These are phyloP conservation scores for Lucilia cuprina DNA, from an alignment of 1,140 invertebrate species.

Conservation along the genomic window DNA sequence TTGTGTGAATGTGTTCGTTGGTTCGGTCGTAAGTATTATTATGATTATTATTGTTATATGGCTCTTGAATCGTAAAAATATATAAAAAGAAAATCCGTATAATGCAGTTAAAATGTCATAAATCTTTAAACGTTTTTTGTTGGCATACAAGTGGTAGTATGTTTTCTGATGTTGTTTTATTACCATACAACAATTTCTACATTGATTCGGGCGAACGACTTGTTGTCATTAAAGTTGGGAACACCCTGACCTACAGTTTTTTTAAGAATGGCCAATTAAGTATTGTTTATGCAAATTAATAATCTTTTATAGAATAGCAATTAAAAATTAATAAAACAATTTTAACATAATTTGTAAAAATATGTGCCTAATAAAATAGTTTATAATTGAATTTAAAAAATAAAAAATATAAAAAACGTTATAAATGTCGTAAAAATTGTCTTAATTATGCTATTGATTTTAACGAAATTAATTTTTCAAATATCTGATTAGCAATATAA, in stretches of 20 bases:
- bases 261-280: not conserved
- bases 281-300: not conserved
- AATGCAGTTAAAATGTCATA: slow-evolving; percentile 2
- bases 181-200: not conserved
- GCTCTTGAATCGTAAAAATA: not conserved
- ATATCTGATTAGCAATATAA: too few relatives aligned
- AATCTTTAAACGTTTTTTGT: slow-evolving; percentile 3
- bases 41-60: not conserved
- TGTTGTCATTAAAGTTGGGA: not conserved
- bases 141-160: too few relatives aligned
- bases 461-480: too few relatives aligned
- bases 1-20: not conserved
- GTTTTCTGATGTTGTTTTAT: not conserved
- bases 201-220: not conserved
- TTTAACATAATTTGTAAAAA: too few relatives aligned
- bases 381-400: too few relatives aligned
- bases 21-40: not conserved
- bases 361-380: too few relatives aligned
- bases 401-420: too few relatives aligned
- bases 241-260: not conserved
- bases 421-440: too few relatives aligned
- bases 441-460: too few relatives aligned
- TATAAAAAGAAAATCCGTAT: not conserved
- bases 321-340: too few relatives aligned
- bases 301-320: too few relatives aligned